A percentile compares a stretch with the other conserved stretches of the same genome.
Evolutionary conservation across 2,113 vertebrate species (phyloP).

Genomic region (Hyperopisus bebe): DNA sequence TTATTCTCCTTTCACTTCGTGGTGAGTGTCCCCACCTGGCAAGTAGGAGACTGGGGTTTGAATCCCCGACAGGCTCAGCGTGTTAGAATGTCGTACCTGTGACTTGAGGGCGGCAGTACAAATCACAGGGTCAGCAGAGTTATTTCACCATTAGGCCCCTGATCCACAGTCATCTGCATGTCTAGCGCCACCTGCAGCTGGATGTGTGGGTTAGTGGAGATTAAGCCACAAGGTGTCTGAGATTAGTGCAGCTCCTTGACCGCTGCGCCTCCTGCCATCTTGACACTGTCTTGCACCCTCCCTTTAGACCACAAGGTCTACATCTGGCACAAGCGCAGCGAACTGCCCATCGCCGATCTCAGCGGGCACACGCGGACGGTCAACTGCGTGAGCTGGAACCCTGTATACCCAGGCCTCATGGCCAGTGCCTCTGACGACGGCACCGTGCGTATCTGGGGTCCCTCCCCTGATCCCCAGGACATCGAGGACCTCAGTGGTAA

Average conservation of each 20-base stretch:
- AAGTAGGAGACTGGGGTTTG: background rate
- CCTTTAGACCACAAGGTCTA: constrained; percentile 91
- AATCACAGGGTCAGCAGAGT: background rate
- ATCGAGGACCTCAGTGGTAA: constrained; percentile 71
- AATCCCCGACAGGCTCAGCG: background rate
- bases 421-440: constrained; percentile 95
- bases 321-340: constrained; percentile 95
- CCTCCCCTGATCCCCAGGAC: constrained; percentile 86
- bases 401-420: constrained; percentile 82
- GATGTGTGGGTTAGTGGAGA: background rate
- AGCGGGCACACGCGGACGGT: constrained; percentile 92
- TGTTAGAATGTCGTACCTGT: background rate
- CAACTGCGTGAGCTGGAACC: constrained; percentile 98
- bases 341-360: constrained; percentile 92
- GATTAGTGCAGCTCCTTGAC: background rate
- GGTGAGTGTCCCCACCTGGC: background rate
- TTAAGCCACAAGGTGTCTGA: background rate
- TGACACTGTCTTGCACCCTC: background rate
- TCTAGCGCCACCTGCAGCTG: background rate
- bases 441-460: constrained; percentile 95
- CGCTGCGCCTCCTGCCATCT: background rate
- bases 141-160: background rate
- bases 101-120: no score
- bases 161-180: background rate
- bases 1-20: background rate